Evolutionary conservation across 2,888 invertebrate genomes (phyloP).

Genomic region (Dorcus parallelipipedus): DNA sequence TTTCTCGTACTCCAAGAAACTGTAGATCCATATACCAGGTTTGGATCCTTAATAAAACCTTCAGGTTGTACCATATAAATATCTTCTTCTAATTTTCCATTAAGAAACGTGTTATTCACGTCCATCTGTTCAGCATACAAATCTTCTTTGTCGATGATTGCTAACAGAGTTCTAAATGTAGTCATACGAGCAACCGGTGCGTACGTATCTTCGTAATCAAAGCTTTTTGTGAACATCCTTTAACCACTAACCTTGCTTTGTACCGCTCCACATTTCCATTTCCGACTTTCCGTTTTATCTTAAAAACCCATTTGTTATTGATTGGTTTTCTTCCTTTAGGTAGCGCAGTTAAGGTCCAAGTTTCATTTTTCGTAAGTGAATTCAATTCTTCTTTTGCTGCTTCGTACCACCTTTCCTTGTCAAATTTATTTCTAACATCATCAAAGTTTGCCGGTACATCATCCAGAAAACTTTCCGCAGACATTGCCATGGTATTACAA

Average conservation of each 20-base stretch:
- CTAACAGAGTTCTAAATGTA: slow-evolving; percentile 25
- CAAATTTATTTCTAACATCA: not conserved
- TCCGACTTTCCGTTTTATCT: slow-evolving; percentile 23
- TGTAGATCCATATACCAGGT: not conserved
- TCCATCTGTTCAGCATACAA: slow-evolving; percentile 28
- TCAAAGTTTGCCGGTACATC: too few relatives aligned
- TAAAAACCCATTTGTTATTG: too few relatives aligned
- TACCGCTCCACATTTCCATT: slow-evolving; percentile 21
- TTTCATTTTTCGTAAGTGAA: slow-evolving; percentile 22
- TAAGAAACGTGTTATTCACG: slow-evolving; percentile 35
- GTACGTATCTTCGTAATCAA: slow-evolving; percentile 32
- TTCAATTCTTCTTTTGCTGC: slow-evolving; percentile 26
- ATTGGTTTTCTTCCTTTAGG: slow-evolving; percentile 17
- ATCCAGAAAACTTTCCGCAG: too few relatives aligned
- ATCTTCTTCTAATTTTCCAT: slow-evolving; percentile 29
- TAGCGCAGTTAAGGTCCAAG: slow-evolving; percentile 21
- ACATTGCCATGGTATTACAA: too few relatives aligned
- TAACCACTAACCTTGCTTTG: slow-evolving; percentile 31
- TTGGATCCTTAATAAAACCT: slow-evolving; percentile 12
- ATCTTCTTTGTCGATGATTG: slow-evolving; percentile 19
- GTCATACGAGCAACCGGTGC: slow-evolving; percentile 30
- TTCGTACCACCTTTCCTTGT: slow-evolving; percentile 13
- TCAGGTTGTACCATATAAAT: slow-evolving; percentile 30
- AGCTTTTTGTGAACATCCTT: slow-evolving; percentile 30
- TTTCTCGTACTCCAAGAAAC: slow-evolving; percentile 29